phyloP scores from a whole-genome alignment of 1,140 invertebrate species.

The Oryzaephilus surinamensis region DNA sequence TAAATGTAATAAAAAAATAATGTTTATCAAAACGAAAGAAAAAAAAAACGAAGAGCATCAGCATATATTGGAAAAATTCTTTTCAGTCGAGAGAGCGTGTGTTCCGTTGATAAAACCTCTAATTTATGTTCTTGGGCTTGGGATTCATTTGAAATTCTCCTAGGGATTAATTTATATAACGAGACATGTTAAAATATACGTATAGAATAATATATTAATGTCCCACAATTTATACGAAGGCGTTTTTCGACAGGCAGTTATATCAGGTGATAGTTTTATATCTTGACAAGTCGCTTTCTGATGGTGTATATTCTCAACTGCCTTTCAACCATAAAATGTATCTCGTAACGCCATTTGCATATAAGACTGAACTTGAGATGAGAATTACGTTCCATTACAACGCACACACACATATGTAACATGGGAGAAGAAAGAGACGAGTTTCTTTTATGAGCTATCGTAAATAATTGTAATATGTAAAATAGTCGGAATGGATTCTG shows the following conservation, averaged over 20 bases:
- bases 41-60: constrained; percentile 11
- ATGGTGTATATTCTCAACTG: too few species aligned
- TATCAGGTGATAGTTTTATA: constrained; percentile 28
- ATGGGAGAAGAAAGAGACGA: too few species aligned
- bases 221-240: too few species aligned
- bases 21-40: constrained; percentile 23
- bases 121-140: constrained; percentile 16
- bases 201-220: too few species aligned
- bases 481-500: too few species aligned
- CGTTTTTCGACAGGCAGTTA: constrained; percentile 23
- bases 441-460: constrained; percentile 5
- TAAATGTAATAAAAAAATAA: constrained; percentile 22
- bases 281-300: constrained; percentile 20
- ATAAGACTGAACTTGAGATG: constrained; percentile 6
- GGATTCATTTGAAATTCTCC: too few species aligned
- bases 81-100: too few species aligned
- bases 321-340: constrained; percentile 22
- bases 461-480: constrained; percentile 16
- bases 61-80: too few species aligned
- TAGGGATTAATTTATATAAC: constrained; percentile 21
- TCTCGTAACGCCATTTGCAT: constrained; percentile 20
- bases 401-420: too few species aligned
- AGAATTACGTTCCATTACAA: constrained; percentile 6
- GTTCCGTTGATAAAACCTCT: constrained; percentile 16
- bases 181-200: too few species aligned